Base-by-base conservation (phyloP, 2,113 vertebrate species). In the Illadopsis cleaveri region DNA sequence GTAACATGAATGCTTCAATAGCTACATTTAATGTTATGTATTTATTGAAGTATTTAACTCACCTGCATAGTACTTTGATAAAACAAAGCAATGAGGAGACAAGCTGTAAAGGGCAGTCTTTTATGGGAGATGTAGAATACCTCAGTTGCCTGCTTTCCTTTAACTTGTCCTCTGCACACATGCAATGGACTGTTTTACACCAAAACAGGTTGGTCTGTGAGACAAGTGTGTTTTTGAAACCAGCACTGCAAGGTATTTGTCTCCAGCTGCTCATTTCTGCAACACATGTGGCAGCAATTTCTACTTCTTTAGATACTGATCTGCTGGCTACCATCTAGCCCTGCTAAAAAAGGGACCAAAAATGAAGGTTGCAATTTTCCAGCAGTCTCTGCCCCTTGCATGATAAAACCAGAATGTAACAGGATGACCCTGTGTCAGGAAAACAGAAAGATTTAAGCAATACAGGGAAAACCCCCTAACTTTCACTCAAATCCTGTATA, bases 401-500 rank as follows among this genome's bases (percentile, higher is more conserved):
- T 33, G 25, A 65, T 65, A 77, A 69, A 81, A 64, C 24, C 42
- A 37, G 45, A 85, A 72, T 15, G 21, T 18, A 73, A 72, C 28
- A 11, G 10, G 37, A 33, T 77, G n/a, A 73, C 16, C 18, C 16
- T 22, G 15, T 23, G 7, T 71, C 30, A 38, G 42, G 42, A 89
- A 75, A 40, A 40, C 5, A 50, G 33, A 78, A 86, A 45, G 7
- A 68, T 56, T 82, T 37, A 84, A 82, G 30, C 31, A 68, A 61
- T 33, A 48, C 18, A 35, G 2, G 9, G 5, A 21, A 35, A 58
- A 58, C 1, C 10, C 0, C 3, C 6, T 10, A 31, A 22, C 22
- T 30, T 17, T 5, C 16, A 40, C 15, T 45, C 16, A 56, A 33
- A 89, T 66, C 30, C 30, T n/a, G 4, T 45, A 38, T 15, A 58